Evolutionary conservation across 2,797 vertebrate genomes (phyloP).

Genomic region (Hypotaenidia philippensis): DNA sequence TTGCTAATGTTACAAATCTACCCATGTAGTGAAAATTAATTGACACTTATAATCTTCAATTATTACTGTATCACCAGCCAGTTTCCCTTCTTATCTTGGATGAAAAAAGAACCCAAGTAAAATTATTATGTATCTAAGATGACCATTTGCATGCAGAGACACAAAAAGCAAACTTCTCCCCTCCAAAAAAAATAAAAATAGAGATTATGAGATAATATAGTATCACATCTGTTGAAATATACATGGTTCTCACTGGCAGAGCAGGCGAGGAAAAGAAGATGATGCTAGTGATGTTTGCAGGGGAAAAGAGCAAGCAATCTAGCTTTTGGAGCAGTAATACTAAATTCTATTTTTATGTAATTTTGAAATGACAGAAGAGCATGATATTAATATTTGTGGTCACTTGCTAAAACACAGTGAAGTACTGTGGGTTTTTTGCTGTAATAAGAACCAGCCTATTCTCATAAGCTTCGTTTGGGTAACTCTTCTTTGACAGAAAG

Average conservation of each 20-base stretch:
- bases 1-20: conserved; percentile 52
- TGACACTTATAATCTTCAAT: conserved; percentile 35
- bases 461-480: background rate
- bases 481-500: background rate
- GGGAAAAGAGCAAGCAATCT: background rate
- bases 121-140: background rate
- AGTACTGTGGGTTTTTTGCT: background rate
- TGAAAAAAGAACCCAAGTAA: background rate
- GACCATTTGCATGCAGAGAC: background rate
- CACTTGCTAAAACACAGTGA: background rate
- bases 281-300: background rate
- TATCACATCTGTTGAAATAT: background rate
- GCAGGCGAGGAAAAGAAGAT: background rate
- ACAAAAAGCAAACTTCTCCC: background rate
- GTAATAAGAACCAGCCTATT: background rate
- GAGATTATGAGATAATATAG: background rate
- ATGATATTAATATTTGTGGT: background rate
- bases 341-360: background rate
- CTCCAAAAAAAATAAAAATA: background rate
- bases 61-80: conserved; percentile 12
- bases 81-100: background rate
- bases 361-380: background rate
- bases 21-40: conserved; percentile 43
- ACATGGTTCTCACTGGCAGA: background rate
- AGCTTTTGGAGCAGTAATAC: background rate